These are phyloP conservation scores for Pelosia muscerda DNA, from an alignment of 2,888 invertebrate species.

Conservation along the genomic window DNA sequence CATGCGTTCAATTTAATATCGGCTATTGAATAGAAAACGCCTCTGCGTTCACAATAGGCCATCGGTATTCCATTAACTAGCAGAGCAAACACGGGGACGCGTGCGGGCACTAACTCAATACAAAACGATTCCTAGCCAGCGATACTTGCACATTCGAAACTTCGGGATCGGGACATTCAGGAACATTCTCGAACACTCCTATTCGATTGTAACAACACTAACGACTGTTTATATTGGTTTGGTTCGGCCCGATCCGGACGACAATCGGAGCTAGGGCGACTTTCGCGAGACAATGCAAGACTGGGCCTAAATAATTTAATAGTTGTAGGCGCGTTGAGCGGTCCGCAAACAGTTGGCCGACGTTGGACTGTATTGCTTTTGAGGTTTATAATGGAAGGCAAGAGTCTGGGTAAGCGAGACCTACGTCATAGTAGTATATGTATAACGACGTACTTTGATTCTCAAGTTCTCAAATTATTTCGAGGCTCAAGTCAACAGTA, in stretches of 20 bases:
- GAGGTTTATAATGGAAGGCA: conserved; percentile 43
- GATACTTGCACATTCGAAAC: conserved; percentile 74
- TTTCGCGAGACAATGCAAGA: conserved; percentile 83
- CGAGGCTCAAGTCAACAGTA: no score
- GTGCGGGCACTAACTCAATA: conserved; percentile 76
- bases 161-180: conserved; percentile 68
- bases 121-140: conserved; percentile 74
- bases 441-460: neutral
- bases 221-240: conserved; percentile 81
- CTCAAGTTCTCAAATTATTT: no score
- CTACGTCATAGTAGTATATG: neutral
- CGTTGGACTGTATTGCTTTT: conserved; percentile 45
- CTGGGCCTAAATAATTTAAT: conserved; percentile 83
- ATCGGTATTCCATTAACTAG: conserved; percentile 84
- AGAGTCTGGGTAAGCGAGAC: neutral
- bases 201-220: conserved; percentile 75
- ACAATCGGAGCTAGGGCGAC: conserved; percentile 62
- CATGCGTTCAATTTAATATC: conserved; percentile 75
- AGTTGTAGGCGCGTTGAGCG: conserved; percentile 71
- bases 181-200: conserved; percentile 65
- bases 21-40: conserved; percentile 78
- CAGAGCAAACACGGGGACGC: conserved; percentile 78
- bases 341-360: conserved; percentile 70
- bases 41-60: conserved; percentile 76
- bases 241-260: conserved; percentile 56